Evolutionary conservation across 2,888 invertebrate genomes (phyloP), one percentile per base, ranked within the genome.

Genomic region (Resseliella maxima): DNA sequence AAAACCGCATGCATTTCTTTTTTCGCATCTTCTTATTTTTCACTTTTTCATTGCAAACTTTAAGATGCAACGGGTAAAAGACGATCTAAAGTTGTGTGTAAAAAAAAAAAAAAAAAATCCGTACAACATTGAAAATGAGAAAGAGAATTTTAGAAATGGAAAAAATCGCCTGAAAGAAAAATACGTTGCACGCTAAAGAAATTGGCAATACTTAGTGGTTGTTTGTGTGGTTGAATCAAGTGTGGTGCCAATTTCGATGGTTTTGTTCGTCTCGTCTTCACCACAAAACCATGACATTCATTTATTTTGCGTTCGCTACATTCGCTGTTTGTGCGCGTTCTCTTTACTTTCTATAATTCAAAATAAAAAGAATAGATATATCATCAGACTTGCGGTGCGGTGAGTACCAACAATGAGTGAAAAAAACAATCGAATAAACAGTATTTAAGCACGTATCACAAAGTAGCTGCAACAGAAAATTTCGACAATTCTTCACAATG

Each of bases 291-390:
- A 83, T 83, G 83, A 83, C 83, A 83, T 83, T 83, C 38, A 83
- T 83, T 83, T 38, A 38, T 83, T 83, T 83, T 64, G n/a, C 64
- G 64, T 27, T 83, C 36, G n/a, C 8, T 27, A n/a, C 5, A 10
- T 83, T 38, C 83, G 38, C 38, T 81, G 81, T 81, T 81, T 81
- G 83, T n/a, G n/a, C n/a, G n/a, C n/a, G n/a, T n/a, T n/a, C 83
- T 24, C 27, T 64, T n/a, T n/a, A 12, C 83, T 83, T 38, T 83
- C 38, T 83, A 38, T 83, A 83, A 83, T 83, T 83, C 83, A 36
- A 83, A 50, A n/a, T n/a, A n/a, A n/a, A n/a, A n/a, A 83, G n/a
- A 38, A 83, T 83, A 83, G 83, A 83, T 83, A 83, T 83, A 83
- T 83, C 83, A 83, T 83, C 38, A 83, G 83, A 83, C n/a, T 38